These are phyloP conservation scores for Oryzias javanicus DNA, from an alignment of 2,113 vertebrate genomes.

Conservation along the genomic window DNA sequence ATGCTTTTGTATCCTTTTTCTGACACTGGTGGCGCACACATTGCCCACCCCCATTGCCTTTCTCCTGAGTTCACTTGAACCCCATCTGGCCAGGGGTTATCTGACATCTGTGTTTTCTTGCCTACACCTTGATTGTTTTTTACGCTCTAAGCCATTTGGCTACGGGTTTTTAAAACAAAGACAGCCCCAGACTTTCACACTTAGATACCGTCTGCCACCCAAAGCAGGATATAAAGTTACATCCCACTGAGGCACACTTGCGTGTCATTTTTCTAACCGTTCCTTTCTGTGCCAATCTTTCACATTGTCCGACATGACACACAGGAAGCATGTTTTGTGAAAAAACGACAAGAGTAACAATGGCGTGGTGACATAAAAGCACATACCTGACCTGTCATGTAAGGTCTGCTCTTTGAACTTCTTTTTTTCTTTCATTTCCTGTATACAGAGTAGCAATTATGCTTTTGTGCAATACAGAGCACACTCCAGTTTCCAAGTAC, in stretches of 20 bases:
- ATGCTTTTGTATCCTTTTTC: constrained; percentile 49
- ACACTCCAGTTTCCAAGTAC: background rate
- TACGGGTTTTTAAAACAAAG: constrained; percentile 60
- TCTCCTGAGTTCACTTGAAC: constrained; percentile 38
- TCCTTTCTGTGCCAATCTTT: constrained; percentile 37
- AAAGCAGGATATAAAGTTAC: constrained; percentile 57
- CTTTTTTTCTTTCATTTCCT: constrained; percentile 11
- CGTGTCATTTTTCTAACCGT: constrained; percentile 23
- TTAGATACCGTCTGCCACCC: constrained; percentile 68
- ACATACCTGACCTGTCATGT: constrained; percentile 44
- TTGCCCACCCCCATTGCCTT: constrained; percentile 17
- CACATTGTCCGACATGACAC: constrained; percentile 46
- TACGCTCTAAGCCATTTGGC: constrained; percentile 65
- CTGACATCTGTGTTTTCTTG: constrained; percentile 63
- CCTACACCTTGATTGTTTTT: constrained; percentile 73
- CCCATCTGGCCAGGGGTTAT: constrained; percentile 73
- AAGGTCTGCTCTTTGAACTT: constrained; percentile 31
- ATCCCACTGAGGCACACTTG: constrained; percentile 17
- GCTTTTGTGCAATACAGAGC: too few relatives aligned
- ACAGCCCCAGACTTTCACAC: constrained; percentile 51
- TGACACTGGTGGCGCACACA: constrained; percentile 62
- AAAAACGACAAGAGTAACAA: constrained; percentile 31
- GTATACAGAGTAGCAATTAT: constrained; percentile 22
- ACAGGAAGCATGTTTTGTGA: constrained; percentile 24
- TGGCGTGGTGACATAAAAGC: constrained; percentile 35